These are phyloP conservation scores for Erythrocercus mccallii DNA, from an alignment of 2,113 vertebrate species.

Conservation along the genomic window DNA sequence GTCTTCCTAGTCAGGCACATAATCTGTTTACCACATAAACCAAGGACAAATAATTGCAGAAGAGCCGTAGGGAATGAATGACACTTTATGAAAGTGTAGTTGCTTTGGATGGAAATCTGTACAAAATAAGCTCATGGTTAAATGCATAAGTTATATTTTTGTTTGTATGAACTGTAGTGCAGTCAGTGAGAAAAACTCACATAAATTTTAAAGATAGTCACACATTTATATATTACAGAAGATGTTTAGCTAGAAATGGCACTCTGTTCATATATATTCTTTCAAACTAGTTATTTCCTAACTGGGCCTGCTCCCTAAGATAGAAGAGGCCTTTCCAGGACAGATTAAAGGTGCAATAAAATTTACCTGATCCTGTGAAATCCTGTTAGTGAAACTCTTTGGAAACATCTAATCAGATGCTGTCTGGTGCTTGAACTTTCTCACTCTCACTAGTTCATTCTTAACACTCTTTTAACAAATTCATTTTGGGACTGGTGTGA, in stretches of 20 bases:
- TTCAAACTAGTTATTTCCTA: not conserved
- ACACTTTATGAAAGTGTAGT: not conserved
- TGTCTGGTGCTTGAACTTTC: not conserved
- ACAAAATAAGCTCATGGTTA: not conserved
- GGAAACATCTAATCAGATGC: not conserved
- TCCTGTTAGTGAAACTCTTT: not conserved
- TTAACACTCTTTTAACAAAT: not conserved
- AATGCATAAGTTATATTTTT: not conserved
- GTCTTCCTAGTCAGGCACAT: not conserved
- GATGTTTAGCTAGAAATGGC: not conserved
- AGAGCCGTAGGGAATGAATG: not conserved
- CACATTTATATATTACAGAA: not conserved
- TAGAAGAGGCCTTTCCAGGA: not conserved
- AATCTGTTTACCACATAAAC: not conserved
- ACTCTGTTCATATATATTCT: not conserved
- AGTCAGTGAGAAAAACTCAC: not conserved
- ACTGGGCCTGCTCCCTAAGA: not conserved
- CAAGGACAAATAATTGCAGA: not conserved
- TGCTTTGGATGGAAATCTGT: not conserved
- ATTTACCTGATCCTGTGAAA: not conserved
- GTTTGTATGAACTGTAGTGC: not conserved
- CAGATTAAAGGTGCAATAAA: not conserved
- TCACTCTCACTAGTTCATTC: not conserved
- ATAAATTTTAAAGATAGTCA: not conserved
- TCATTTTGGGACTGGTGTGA: not conserved